A percentile compares a stretch with the other conserved stretches of the same genome.
phyloP scores from a whole-genome alignment of 2,113 vertebrate species.

The Calonectris borealis region DNA sequence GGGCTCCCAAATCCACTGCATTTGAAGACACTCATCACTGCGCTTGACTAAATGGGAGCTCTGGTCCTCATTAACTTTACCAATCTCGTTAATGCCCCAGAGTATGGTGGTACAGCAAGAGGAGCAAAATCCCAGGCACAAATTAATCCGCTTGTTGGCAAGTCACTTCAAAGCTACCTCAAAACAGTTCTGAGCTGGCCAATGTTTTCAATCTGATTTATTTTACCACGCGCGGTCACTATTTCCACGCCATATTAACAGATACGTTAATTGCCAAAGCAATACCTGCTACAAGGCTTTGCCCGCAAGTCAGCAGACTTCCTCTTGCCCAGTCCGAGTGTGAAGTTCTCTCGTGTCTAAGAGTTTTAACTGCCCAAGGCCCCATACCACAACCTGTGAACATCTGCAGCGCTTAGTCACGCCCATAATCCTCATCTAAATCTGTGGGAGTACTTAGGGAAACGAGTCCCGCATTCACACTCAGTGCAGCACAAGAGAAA shows the following conservation, averaged over 20 bases:
- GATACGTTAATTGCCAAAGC: background rate
- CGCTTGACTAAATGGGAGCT: background rate
- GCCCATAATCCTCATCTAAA: background rate
- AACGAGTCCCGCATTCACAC: background rate
- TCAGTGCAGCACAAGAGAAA: background rate
- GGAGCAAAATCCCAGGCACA: background rate
- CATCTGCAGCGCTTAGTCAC: background rate
- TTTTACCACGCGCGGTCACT: background rate
- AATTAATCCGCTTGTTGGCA: background rate
- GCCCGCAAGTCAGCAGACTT: constrained; percentile 6
- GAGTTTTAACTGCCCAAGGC: background rate
- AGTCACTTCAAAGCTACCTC: background rate
- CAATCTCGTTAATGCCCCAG: background rate
- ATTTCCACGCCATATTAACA: background rate
- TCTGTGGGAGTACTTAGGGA: background rate
- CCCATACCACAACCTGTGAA: background rate
- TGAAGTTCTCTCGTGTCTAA: background rate
- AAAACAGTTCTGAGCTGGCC: background rate
- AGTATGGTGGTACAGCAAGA: background rate
- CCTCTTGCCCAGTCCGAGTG: background rate
- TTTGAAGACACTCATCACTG: background rate
- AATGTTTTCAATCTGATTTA: background rate
- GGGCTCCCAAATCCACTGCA: background rate
- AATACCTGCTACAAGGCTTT: constrained; percentile 20
- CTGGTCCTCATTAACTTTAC: background rate